A percentile compares a stretch with the other conserved stretches of the same genome.
These are phyloP conservation scores for Crax fasciolata DNA, from an alignment of 2,797 vertebrate genomes.

Conservation along the genomic window DNA sequence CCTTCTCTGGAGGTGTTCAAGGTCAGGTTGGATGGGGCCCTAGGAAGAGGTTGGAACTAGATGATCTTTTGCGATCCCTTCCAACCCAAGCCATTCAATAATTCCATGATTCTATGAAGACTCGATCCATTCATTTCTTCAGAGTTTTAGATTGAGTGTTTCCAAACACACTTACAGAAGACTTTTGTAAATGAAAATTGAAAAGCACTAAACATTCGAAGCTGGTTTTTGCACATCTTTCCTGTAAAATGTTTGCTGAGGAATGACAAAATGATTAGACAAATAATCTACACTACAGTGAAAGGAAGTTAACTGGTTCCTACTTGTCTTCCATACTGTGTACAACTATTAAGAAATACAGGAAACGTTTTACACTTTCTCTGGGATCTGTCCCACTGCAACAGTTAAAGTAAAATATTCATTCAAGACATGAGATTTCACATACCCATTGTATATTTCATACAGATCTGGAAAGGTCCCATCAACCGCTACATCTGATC, in stretches of 20 bases:
- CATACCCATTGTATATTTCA: conserved; percentile 84
- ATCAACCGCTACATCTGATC: conserved; percentile 91
- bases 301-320: background rate
- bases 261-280: background rate
- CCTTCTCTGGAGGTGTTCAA: too few species aligned
- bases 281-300: background rate
- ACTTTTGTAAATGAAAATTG: background rate
- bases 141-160: background rate
- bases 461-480: conserved; percentile 88
- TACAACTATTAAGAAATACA: background rate
- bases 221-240: background rate
- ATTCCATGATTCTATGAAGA: background rate
- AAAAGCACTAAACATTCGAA: background rate
- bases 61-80: too few species aligned
- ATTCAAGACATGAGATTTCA: background rate
- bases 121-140: background rate
- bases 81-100: too few species aligned
- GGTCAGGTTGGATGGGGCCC: too few species aligned
- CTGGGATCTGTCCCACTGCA: background rate
- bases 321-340: background rate
- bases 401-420: background rate
- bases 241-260: background rate
- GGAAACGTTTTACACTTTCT: background rate
- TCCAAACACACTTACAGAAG: background rate
- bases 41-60: too few species aligned